These are phyloP conservation scores for Venusia cambrica DNA, from an alignment of 2,888 invertebrate species.

Conservation along the genomic window DNA sequence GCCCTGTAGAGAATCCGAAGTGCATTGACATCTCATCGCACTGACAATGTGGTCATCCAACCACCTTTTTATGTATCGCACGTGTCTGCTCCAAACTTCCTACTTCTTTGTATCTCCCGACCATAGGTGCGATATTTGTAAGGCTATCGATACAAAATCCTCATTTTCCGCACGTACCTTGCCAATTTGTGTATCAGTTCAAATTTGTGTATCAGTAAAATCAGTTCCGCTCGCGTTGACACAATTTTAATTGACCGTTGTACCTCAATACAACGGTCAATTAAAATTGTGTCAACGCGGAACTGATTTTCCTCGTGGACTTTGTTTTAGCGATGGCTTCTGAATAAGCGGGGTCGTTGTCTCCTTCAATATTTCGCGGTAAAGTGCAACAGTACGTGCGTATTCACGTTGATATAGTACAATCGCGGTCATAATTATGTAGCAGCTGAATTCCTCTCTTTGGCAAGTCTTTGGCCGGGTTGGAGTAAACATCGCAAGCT, in stretches of 20 bases:
- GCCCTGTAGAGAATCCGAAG: too few species aligned
- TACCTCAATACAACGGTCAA: too few species aligned
- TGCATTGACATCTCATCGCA: constrained; percentile 31
- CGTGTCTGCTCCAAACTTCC: constrained; percentile 36
- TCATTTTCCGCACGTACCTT: constrained; percentile 28
- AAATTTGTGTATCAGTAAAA: constrained; percentile 47
- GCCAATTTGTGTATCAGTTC: constrained; percentile 29
- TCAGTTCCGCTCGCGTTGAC: constrained; percentile 29
- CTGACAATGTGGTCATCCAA: constrained; percentile 26
- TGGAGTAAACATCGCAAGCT: neutral
- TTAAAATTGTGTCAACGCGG: too few species aligned
- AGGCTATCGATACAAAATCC: constrained; percentile 26
- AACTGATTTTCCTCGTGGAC: too few species aligned
- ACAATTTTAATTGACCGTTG: constrained; percentile 38
- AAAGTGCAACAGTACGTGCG: constrained; percentile 37
- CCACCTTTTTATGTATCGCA: constrained; percentile 34
- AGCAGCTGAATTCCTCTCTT: neutral
- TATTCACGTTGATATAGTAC: constrained; percentile 23
- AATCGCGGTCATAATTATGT: neutral
- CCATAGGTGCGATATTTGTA: constrained; percentile 37
- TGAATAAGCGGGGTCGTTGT: constrained; percentile 45
- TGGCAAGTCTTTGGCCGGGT: too few species aligned
- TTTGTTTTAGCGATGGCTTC: too few species aligned
- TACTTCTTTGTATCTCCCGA: constrained; percentile 41
- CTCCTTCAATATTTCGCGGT: constrained; percentile 37